phyloP scores from a whole-genome alignment of 2,113 vertebrate species.

The Silurus meridionalis region DNA sequence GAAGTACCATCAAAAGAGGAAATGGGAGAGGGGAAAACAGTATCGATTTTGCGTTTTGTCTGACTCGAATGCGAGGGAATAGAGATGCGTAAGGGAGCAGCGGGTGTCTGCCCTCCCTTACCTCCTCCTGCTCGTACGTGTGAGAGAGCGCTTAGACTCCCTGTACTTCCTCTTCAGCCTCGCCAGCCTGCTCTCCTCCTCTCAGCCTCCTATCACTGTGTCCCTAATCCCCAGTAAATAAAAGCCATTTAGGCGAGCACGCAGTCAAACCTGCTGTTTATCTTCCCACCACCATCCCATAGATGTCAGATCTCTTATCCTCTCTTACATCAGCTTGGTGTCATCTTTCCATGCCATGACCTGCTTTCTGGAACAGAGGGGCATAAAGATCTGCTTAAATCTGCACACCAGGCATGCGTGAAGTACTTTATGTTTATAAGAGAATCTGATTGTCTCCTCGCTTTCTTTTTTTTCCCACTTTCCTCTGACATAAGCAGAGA shows the following conservation, averaged over 20 bases:
- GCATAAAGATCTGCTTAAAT: conserved; percentile 68
- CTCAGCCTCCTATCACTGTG: conserved; percentile 41
- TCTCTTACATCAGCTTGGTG: conserved; percentile 55
- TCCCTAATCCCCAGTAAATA: conserved; percentile 64
- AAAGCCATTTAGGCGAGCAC: conserved; percentile 50
- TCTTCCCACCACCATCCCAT: background rate
- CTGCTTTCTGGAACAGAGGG: conserved; percentile 57
- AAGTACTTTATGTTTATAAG: conserved; percentile 62
- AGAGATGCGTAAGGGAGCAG: conserved; percentile 68
- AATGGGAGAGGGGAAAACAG: conserved; percentile 65
- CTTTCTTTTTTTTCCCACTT: conserved; percentile 3
- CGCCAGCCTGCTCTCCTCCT: conserved; percentile 27
- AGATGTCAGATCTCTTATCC: conserved; percentile 58
- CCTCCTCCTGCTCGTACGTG: conserved; percentile 17
- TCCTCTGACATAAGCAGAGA: conserved; percentile 58
- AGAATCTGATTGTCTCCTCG: conserved; percentile 62
- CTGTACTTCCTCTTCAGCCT: conserved; percentile 4
- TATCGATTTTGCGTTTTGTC: conserved; percentile 84
- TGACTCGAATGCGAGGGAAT: conserved; percentile 75
- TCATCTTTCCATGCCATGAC: conserved; percentile 64
- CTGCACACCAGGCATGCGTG: conserved; percentile 59
- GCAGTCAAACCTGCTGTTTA: conserved; percentile 55
- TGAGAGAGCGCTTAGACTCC: background rate
- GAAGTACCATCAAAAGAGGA: conserved; percentile 81
- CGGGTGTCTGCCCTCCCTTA: conserved; percentile 58